phyloP scores from a whole-genome alignment of 2,888 invertebrate genomes.

The Proisotoma minuta region DNA sequence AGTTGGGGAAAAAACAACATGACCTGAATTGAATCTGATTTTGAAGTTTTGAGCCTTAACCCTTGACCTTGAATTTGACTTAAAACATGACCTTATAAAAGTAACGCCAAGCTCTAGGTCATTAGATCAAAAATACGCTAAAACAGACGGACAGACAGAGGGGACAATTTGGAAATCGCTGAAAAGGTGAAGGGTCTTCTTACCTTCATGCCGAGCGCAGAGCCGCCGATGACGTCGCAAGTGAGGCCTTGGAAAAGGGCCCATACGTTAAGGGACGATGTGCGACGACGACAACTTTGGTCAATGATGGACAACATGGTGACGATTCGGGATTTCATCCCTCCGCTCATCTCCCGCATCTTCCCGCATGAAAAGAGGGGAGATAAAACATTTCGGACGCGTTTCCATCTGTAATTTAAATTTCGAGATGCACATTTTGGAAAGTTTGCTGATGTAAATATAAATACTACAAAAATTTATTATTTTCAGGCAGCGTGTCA shows the following conservation, averaged over 20 bases:
- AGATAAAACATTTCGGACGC: conserved; percentile 53
- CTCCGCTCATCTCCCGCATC: conserved; percentile 53
- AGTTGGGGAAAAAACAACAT: too few relatives aligned
- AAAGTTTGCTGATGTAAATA: too few relatives aligned
- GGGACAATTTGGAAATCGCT: background rate
- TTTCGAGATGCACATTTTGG: too few relatives aligned
- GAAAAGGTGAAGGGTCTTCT: background rate
- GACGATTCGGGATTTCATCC: conserved; percentile 51
- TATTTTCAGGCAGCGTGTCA: too few relatives aligned
- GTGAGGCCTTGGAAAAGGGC: conserved; percentile 54
- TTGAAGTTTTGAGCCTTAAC: too few relatives aligned
- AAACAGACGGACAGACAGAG: background rate
- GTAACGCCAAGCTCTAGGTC: background rate
- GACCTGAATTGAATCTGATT: too few relatives aligned
- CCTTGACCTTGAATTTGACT: too few relatives aligned
- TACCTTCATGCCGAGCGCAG: conserved; percentile 53
- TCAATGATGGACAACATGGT: conserved; percentile 50
- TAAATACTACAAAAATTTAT: too few relatives aligned
- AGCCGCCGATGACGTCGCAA: conserved; percentile 54
- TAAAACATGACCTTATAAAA: too few relatives aligned
- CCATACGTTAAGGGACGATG: conserved; percentile 51
- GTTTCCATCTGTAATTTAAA: too few relatives aligned
- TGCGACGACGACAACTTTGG: conserved; percentile 33
- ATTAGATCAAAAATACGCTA: background rate
- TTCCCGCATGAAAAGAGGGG: conserved; percentile 55